Base-by-base conservation (phyloP, 2,888 invertebrate species). In the Serrognathus titanus region DNA sequence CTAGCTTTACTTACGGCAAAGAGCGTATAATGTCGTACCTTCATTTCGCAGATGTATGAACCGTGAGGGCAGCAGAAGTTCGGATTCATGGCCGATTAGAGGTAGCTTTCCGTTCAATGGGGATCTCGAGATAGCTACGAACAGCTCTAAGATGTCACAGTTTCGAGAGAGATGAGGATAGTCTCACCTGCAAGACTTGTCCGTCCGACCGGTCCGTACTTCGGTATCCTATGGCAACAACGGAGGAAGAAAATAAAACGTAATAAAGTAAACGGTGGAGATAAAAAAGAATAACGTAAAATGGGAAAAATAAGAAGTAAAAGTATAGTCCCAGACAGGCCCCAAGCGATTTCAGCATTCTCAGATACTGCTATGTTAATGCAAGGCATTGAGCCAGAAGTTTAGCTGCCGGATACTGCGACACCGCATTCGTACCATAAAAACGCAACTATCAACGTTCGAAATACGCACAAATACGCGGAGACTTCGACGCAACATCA, bases 231-330 rank as follows among this genome's bases (percentile, higher is more conserved):
- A 65, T 65, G 65, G 66, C 66, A 65, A 66, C 65, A 63, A 67
- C 66, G 66, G 67, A 64, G 69, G 68, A 68, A 66, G 68, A 66
- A 71, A 72, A 69, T 68, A 70, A 71, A 71, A 71, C 71, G 69
- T 59, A 70, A 70, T 63, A 67, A 71, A 70, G 71, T 70, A 67
- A 62, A 56, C 54, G 51, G 54, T 36, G 55, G 50, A 58, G 53
- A 51, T 47, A 59, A 57, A 57, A 61, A 58, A 68, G 67, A 69
- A 71, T 69, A 67, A 70, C 69, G 70, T 69, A 69, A 71, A 73
- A 73, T 71, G 69, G 71, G 71, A 72, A 72, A 71, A 72, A 73
- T 71, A 71, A 71, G 71, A 72, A 71, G 70, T 71, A 72, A 72
- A 72, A 72, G 71, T 71, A 70, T 67, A 68, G 70, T 68, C 69